A percentile compares a stretch with the other conserved stretches of the same genome.
Evolutionary conservation across 2,888 invertebrate genomes (phyloP).

Genomic region (Eupithecia subumbrata): DNA sequence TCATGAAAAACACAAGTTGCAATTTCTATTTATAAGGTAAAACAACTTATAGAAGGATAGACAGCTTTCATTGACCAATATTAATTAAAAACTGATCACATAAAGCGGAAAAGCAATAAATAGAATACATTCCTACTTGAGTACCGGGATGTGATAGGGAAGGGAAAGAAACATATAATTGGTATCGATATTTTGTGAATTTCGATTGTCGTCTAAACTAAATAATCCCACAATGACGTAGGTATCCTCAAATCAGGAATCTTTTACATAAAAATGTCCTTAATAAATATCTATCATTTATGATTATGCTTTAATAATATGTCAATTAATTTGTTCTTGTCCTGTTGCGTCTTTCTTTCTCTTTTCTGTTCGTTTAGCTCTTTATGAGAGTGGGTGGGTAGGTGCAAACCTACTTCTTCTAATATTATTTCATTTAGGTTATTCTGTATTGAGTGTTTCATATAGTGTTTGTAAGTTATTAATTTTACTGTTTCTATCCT

Average conservation of each 20-base stretch:
- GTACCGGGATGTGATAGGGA: slow-evolving; percentile 31
- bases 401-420: too few relatives aligned
- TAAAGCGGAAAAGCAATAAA: slow-evolving; percentile 39
- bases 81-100: slow-evolving; percentile 52
- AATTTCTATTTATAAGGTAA: slow-evolving; percentile 3
- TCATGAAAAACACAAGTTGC: slow-evolving; percentile 25
- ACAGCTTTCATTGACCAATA: slow-evolving; percentile 54
- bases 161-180: slow-evolving; percentile 8
- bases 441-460: too few relatives aligned
- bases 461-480: too few relatives aligned
- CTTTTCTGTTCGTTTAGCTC: too few relatives aligned
- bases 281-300: too few relatives aligned
- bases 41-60: slow-evolving; percentile 24
- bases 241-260: too few relatives aligned
- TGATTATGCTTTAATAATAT: too few relatives aligned
- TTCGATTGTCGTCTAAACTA: neutral
- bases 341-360: too few relatives aligned
- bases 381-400: too few relatives aligned
- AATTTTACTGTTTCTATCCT: too few relatives aligned
- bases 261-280: neutral
- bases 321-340: too few relatives aligned
- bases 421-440: too few relatives aligned
- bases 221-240: neutral
- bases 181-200: slow-evolving; percentile 21
- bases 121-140: slow-evolving; percentile 33